Conservation (phyloP, 2,888 invertebrate genomes). For the Homarus gammarus region DNA sequence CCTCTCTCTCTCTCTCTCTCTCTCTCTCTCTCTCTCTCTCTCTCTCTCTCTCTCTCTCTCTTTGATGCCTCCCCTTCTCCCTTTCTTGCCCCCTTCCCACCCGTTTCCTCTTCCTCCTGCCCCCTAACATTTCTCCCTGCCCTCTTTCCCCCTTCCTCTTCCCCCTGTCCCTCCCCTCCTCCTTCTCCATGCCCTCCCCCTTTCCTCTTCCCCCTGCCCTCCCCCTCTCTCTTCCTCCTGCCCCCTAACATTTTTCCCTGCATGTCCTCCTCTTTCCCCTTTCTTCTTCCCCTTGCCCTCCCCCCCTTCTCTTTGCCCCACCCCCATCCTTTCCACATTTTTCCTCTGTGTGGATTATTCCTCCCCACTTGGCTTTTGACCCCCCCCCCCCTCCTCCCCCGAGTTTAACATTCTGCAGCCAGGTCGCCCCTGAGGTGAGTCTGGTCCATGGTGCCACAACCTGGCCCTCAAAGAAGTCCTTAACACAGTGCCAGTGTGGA, state of each 20-base stretch:
- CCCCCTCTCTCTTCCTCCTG: neutral
- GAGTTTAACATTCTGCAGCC: neutral
- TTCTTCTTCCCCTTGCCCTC: no score
- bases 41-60: neutral
- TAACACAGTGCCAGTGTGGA: no score
- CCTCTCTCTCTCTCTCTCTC: constrained; percentile 6
- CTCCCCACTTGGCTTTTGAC: neutral
- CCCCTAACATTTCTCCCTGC: neutral
- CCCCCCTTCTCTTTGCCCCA: neutral
- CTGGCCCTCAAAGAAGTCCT: no score
- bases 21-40: no score
- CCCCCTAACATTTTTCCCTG: neutral
- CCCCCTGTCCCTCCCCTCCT: neutral
- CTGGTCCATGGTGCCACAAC: no score
- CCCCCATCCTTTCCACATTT: neutral
- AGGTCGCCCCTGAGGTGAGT: no score
- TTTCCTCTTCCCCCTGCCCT: neutral
- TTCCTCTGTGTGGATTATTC: neutral
- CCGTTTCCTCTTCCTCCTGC: neutral
- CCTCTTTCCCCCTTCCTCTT: neutral
- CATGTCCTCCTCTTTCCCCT: neutral
- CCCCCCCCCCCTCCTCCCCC: neutral
- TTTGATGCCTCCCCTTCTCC: neutral
- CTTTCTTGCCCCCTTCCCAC: neutral
- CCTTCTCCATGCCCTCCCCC: no score